phyloP scores from a whole-genome alignment of 2,888 invertebrate species.

The Rotaria magnacalcarata region DNA sequence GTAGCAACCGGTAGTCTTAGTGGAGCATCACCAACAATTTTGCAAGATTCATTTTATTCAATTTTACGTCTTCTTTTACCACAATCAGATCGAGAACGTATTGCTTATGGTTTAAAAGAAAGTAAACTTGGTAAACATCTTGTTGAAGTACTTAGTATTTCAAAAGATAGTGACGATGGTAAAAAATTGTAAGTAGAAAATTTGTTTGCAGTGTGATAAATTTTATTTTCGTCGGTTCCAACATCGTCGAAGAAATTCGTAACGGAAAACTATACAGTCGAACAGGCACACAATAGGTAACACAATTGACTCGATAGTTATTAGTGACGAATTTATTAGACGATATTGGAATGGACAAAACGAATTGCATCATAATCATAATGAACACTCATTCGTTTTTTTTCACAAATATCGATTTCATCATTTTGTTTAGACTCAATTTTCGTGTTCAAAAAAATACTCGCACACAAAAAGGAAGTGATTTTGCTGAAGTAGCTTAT shows the following conservation, averaged over 20 bases:
- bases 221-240: no score
- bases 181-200: conserved; percentile 63
- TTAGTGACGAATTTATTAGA: no score
- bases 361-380: no score
- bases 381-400: conserved; percentile 56
- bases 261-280: no score
- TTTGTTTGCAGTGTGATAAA: no score
- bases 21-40: background rate
- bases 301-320: no score
- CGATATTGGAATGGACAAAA: no score
- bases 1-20: background rate
- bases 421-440: conserved; percentile 29
- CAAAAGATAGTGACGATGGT: conserved; percentile 66
- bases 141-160: conserved; percentile 71
- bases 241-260: no score
- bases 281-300: no score
- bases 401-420: background rate
- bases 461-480: conserved; percentile 54
- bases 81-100: conserved; percentile 72
- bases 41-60: conserved; percentile 64
- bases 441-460: conserved; percentile 28
- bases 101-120: conserved; percentile 77
- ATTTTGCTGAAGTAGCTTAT: conserved; percentile 77
- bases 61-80: conserved; percentile 76
- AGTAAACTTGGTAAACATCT: conserved; percentile 68